A percentile compares a stretch with the other conserved stretches of the same genome.
Conservation (phyloP, 1,140 invertebrate genomes). For the Choristoneura fumiferana region DNA sequence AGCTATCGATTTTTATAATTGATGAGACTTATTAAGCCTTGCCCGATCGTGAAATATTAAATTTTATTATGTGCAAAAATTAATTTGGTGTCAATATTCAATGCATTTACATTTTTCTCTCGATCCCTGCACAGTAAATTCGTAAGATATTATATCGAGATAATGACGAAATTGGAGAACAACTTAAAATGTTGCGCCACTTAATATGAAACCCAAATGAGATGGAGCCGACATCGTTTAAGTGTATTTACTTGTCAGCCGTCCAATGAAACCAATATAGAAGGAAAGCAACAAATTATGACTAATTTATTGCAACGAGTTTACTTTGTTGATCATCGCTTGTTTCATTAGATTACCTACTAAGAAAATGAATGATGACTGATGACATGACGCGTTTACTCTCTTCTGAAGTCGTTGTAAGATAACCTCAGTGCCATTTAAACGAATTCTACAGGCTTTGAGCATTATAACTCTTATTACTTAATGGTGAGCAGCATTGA, state of each 20-base stretch:
- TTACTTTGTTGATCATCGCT: conserved; percentile 18
- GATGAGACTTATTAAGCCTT: conserved; percentile 24
- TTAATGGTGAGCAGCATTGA: too few species aligned
- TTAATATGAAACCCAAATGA: conserved; percentile 35
- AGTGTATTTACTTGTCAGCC: conserved; percentile 42
- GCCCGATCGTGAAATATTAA: background rate
- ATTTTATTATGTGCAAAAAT: conserved; percentile 5
- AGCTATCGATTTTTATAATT: conserved; percentile 34
- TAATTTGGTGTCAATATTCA: background rate
- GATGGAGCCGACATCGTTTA: conserved; percentile 33
- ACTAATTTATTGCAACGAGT: conserved; percentile 28
- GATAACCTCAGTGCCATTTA: too few species aligned
- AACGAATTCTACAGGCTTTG: too few species aligned
- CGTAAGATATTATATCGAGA: conserved; percentile 20
- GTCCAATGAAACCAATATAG: conserved; percentile 25
- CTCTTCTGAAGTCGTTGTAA: too few species aligned
- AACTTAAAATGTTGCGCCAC: conserved; percentile 28
- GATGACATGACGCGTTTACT: too few species aligned
- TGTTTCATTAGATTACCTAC: background rate
- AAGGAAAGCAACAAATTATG: conserved; percentile 28
- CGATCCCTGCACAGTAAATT: background rate
- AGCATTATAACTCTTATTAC: too few species aligned
- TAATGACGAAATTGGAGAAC: conserved; percentile 29
- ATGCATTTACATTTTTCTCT: background rate
- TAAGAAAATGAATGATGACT: background rate